These are phyloP conservation scores for Dasyprocta punctata DNA, from an alignment of 2,113 vertebrate species.

Conservation along the genomic window DNA sequence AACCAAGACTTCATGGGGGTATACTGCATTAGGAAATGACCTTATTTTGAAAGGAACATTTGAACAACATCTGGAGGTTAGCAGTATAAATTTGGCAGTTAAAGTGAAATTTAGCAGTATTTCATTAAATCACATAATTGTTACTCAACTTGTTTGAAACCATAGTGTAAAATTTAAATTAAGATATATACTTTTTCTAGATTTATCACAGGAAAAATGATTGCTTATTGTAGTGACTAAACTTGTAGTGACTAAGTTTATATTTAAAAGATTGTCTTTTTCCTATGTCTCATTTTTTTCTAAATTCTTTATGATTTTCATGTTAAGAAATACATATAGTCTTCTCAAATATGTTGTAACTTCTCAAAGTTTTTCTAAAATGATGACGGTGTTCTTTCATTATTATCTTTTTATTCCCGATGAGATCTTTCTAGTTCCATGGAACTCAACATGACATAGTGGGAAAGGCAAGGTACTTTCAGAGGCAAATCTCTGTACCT, in stretches of 20 bases:
- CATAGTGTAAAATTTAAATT: not conserved
- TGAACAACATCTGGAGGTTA: not conserved
- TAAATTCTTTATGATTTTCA: not conserved
- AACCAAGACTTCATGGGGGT: not conserved
- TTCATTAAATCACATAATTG: not conserved
- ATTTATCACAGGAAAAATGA: not conserved
- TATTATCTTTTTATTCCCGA: not conserved
- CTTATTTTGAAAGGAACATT: not conserved
- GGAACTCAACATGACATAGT: not conserved
- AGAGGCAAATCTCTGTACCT: not conserved
- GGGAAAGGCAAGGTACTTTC: not conserved
- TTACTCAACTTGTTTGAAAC: not conserved
- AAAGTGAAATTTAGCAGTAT: not conserved
- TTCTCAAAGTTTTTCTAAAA: not conserved
- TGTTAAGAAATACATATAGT: not conserved
- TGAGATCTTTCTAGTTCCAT: not conserved
- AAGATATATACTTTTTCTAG: not conserved
- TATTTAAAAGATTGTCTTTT: slow-evolving; percentile 2
- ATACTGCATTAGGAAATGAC: not conserved
- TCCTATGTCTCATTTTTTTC: not conserved
- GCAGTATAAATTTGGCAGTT: not conserved
- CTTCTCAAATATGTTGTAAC: not conserved
- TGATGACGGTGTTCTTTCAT: not conserved
- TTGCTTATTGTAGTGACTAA: not conserved
- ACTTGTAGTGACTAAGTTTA: not conserved